phyloP scores from a whole-genome alignment of 2,888 invertebrate species.

The Antheraea yamamai region DNA sequence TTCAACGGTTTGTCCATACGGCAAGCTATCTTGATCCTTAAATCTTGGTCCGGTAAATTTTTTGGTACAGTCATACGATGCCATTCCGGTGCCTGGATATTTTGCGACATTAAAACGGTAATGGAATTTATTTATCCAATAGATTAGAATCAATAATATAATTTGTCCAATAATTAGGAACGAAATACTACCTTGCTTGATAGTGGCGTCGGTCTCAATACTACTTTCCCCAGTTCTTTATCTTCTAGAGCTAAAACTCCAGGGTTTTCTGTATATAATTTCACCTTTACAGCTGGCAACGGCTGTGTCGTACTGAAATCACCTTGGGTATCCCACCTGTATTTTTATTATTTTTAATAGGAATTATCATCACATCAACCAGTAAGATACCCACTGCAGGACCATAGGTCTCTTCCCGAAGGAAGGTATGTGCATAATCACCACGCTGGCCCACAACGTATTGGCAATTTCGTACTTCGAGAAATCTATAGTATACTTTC shows the following conservation, averaged over 20 bases:
- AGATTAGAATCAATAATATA: neutral
- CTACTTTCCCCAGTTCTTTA: slow-evolving; percentile 97
- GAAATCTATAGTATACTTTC: too few species aligned
- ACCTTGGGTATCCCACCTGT: slow-evolving; percentile 99
- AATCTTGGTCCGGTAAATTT: slow-evolving; percentile 96
- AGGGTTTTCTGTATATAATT: slow-evolving; percentile 98
- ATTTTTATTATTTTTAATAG: neutral
- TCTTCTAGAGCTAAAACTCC: slow-evolving; percentile 99
- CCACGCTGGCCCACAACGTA: too few species aligned
- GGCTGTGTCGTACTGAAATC: slow-evolving; percentile 99
- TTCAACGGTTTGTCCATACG: slow-evolving; percentile 99
- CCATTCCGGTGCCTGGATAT: slow-evolving; percentile 95
- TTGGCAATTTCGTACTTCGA: too few species aligned
- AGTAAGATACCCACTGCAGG: too few species aligned
- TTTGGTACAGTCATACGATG: slow-evolving; percentile 98
- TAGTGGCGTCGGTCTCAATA: slow-evolving; percentile 92
- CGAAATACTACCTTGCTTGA: slow-evolving; percentile 86
- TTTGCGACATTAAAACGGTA: neutral
- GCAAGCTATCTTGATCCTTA: slow-evolving; percentile 98
- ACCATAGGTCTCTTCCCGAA: too few species aligned
- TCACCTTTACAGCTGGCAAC: slow-evolving; percentile 98
- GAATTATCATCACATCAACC: too few species aligned
- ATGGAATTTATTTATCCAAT: neutral
- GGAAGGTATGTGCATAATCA: too few species aligned
- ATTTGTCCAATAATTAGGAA: neutral